Percentiles rank a stretch among this genome's conserved stretches.
These are phyloP conservation scores for Dicaeum eximium DNA, from an alignment of 2,113 vertebrate species.

Conservation along the genomic window DNA sequence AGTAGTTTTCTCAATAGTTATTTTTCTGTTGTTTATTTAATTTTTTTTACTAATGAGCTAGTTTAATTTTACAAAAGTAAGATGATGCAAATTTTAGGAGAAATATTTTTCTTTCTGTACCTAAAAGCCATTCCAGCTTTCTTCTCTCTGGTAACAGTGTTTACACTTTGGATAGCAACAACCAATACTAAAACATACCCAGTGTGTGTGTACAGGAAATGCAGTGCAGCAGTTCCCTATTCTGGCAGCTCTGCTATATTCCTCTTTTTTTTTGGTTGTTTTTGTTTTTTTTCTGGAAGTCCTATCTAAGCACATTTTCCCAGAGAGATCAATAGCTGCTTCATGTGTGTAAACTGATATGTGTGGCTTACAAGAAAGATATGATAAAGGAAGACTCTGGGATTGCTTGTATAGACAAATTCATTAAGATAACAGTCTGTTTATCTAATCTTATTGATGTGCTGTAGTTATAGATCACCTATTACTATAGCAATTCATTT, in stretches of 20 bases:
- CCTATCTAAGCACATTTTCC: background rate
- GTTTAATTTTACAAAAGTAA: background rate
- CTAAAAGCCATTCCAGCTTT: background rate
- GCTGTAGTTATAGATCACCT: constrained; percentile 2
- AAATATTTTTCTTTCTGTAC: background rate
- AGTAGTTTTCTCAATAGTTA: background rate
- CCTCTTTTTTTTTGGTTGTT: background rate
- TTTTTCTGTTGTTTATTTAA: background rate
- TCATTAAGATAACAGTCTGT: constrained; percentile 19
- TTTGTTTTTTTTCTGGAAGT: background rate
- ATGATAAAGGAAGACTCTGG: background rate
- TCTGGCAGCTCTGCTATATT: background rate
- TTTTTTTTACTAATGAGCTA: background rate
- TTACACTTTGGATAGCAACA: background rate
- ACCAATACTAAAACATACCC: background rate
- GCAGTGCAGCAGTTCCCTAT: background rate
- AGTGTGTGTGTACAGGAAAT: background rate
- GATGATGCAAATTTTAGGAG: background rate
- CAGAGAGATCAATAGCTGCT: constrained; percentile 13
- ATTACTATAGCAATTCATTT: constrained; percentile 1
- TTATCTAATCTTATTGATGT: constrained; percentile 25
- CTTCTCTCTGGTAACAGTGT: background rate
- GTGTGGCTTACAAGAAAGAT: background rate
- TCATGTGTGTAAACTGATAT: constrained; percentile 18
- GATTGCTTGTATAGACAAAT: constrained; percentile 9